A percentile compares a stretch with the other conserved stretches of the same genome.
Conservation (phyloP, 2,888 invertebrate genomes). For the Conus canariensis region DNA sequence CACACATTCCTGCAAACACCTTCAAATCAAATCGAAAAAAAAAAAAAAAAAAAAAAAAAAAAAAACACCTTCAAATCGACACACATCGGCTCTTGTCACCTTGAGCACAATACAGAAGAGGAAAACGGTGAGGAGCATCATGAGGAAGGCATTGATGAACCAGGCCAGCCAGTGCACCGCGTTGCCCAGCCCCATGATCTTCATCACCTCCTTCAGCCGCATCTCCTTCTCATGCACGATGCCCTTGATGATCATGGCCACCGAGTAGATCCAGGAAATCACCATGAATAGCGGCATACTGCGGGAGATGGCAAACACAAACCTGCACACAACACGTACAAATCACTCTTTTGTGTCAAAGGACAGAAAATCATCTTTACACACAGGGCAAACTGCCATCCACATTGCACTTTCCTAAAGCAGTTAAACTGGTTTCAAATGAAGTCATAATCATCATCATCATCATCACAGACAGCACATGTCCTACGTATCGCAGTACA, state of each 20-base stretch:
- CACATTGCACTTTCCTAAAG: too few relatives aligned
- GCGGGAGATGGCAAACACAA: conserved; percentile 76
- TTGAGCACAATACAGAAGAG: conserved; percentile 80
- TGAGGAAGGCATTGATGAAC: conserved; percentile 82
- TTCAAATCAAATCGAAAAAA: too few relatives aligned
- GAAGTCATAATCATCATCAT: too few relatives aligned
- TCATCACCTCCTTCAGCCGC: conserved; percentile 81
- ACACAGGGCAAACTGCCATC: too few relatives aligned
- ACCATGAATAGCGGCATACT: conserved; percentile 81
- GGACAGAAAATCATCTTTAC: too few relatives aligned
- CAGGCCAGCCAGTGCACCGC: conserved; percentile 83
- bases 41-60: too few relatives aligned
- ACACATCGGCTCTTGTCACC: conserved; percentile 41
- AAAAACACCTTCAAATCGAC: too few relatives aligned
- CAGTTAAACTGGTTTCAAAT: too few relatives aligned
- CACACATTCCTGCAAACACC: neutral
- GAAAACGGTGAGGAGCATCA: conserved; percentile 83
- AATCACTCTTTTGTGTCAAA: neutral
- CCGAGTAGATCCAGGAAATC: conserved; percentile 80
- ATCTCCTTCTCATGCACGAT: conserved; percentile 81
- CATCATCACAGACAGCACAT: too few relatives aligned
- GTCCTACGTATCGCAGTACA: too few relatives aligned
- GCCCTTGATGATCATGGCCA: conserved; percentile 80
- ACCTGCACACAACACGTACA: conserved; percentile 65
- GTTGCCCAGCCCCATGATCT: conserved; percentile 82